Base-by-base conservation (phyloP, 2,888 invertebrate species). In the Acrocyrtus sp. region DNA sequence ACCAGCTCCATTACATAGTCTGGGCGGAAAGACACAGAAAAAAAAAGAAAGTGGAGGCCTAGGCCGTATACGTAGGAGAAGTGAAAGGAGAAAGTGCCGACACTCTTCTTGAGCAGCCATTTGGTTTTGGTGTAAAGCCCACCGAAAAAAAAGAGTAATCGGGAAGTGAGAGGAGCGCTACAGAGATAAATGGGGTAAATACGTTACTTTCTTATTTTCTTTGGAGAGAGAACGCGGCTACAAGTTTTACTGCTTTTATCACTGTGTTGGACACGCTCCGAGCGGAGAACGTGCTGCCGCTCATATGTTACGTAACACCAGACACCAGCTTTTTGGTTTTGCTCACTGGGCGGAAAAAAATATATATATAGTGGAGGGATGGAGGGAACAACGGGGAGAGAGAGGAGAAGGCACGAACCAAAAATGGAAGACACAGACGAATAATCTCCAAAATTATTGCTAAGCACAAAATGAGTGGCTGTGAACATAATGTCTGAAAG, bases 401-500 rank as follows among this genome's bases (percentile, higher is more conserved):
- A 56, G 41, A 34, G 45, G 58, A 43, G 58, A 67, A 57, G 57
- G 57, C 47, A 61, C 22, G 61, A 27, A 53, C 56, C 2, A 27
- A 24, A 41, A 24, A 41, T 50, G 51, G 48, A 41, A 57, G 67
- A 67, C 67, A 67, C 67, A 67, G 67, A 67, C 67, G 67, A 67
- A 67, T 67, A 67, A 67, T 67, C 67, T 67, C 57, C 15, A 43
- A 67, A 57, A 67, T 67, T 67, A 67, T 58, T 67, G 47, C 67
- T 58, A 58, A 67, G 67, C 67, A 58, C 67, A 67, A 67, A 67
- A 67, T 67, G 67, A 67, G 67, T 67, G 67, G 67, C 67, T 58
- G 67, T 50, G 67, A 67, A 67, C 67, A 67, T 67, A 58, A 67
- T 67, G 58, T 58, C 24, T 43, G 27, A 67, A 45, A 67, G 67